phyloP scores from a whole-genome alignment of 2,113 vertebrate species.

The Ancistrus triradiatus region DNA sequence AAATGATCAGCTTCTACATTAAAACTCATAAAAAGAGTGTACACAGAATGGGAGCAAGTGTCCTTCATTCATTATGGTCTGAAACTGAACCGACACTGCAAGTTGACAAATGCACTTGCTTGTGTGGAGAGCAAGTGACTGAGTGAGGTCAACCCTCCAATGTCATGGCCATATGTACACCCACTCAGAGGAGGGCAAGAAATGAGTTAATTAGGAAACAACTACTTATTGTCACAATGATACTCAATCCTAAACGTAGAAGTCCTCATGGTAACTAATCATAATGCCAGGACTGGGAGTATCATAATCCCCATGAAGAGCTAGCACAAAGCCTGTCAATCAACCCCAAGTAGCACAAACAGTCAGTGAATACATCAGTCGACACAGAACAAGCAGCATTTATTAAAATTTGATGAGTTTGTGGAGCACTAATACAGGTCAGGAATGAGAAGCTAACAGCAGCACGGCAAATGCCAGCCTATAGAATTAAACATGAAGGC shows the following conservation, averaged over 20 bases:
- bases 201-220: neutral
- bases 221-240: constrained; percentile 59
- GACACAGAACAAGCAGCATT: constrained; percentile 49
- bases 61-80: neutral
- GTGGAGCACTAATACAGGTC: neutral
- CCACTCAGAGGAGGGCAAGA: neutral
- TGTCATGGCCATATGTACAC: constrained; percentile 47
- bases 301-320: constrained; percentile 41
- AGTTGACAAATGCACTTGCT: constrained; percentile 4
- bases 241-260: constrained; percentile 56
- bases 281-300: constrained; percentile 53
- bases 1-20: constrained; percentile 22
- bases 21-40: constrained; percentile 38
- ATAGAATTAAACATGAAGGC: too few relatives aligned
- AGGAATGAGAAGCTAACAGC: neutral
- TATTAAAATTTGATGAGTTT: constrained; percentile 71
- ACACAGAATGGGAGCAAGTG: neutral
- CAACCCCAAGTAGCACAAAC: constrained; percentile 45
- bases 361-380: constrained; percentile 59
- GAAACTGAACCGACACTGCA: neutral
- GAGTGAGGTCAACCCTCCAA: constrained; percentile 36
- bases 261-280: constrained; percentile 39
- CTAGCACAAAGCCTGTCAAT: constrained; percentile 23
- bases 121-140: constrained; percentile 27
- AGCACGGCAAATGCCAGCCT: neutral